Evolutionary conservation across 2,113 vertebrate genomes (phyloP).

Genomic region (Platichthys stellatus): DNA sequence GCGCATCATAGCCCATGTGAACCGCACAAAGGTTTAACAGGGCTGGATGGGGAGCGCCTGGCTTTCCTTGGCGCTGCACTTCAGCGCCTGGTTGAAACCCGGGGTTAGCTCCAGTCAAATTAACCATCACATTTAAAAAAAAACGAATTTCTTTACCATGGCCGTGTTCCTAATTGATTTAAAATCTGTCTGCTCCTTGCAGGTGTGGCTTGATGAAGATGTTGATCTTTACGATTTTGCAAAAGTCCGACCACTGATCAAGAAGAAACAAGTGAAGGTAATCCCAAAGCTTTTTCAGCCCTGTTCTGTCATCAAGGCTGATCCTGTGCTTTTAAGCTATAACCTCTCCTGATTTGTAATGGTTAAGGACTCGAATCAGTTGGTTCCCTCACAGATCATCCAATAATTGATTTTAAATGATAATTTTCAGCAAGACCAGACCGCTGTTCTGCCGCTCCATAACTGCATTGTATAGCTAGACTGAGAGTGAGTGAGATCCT

Average conservation of each 20-base stretch:
- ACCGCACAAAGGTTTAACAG: too few relatives aligned
- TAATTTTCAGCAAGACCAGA: background rate
- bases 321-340: background rate
- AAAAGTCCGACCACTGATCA: conserved; percentile 84
- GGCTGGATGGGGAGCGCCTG: too few relatives aligned
- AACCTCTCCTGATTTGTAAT: too few relatives aligned
- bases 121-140: too few relatives aligned
- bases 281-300: background rate
- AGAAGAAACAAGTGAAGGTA: conserved; percentile 88
- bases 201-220: conserved; percentile 88
- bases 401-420: background rate
- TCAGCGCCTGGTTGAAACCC: too few relatives aligned
- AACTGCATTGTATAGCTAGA: too few relatives aligned
- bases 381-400: background rate
- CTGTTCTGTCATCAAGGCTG: background rate
- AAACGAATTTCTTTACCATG: background rate
- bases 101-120: too few relatives aligned
- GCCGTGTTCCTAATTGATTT: background rate
- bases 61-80: too few relatives aligned
- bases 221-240: conserved; percentile 85
- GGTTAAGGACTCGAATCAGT: too few relatives aligned
- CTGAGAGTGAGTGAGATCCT: too few relatives aligned
- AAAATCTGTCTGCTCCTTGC: background rate
- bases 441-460: too few relatives aligned
- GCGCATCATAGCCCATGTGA: too few relatives aligned